A percentile compares a stretch with the other conserved stretches of the same genome.
Conservation (phyloP, 2,888 invertebrate species). For the Epinotia demarniana region DNA sequence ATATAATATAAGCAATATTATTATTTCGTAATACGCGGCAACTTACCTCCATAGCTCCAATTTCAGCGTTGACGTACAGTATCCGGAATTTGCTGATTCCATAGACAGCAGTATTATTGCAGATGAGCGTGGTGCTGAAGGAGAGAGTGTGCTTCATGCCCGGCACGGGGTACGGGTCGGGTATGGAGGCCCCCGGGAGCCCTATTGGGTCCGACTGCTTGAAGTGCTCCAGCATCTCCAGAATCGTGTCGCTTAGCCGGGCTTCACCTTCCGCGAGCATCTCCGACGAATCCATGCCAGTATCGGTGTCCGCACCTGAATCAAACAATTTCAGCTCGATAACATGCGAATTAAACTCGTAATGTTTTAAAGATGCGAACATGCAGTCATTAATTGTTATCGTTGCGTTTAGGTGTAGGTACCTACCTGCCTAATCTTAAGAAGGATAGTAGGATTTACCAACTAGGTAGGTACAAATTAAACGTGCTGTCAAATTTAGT, state of each 20-base stretch:
- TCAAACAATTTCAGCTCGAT: background rate
- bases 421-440: too few species aligned
- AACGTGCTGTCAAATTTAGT: too few species aligned
- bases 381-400: background rate
- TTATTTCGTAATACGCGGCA: background rate
- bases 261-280: conserved; percentile 74
- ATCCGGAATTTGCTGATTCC: conserved; percentile 92
- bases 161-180: conserved; percentile 90
- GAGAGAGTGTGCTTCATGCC: conserved; percentile 87
- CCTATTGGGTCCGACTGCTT: conserved; percentile 89
- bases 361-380: background rate
- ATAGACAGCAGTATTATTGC: conserved; percentile 88
- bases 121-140: conserved; percentile 86
- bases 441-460: too few species aligned
- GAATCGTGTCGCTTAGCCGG: conserved; percentile 87
- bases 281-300: conserved; percentile 11
- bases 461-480: too few species aligned
- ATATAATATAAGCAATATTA: background rate
- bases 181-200: conserved; percentile 87
- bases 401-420: background rate
- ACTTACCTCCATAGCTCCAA: conserved; percentile 40
- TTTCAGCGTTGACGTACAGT: conserved; percentile 87
- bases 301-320: conserved; percentile 17
- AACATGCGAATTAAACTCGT: background rate
- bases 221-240: conserved; percentile 87